Percentiles rank a stretch among this genome's conserved stretches.
Conservation (phyloP, 2,113 vertebrate species). For the Nestor notabilis region DNA sequence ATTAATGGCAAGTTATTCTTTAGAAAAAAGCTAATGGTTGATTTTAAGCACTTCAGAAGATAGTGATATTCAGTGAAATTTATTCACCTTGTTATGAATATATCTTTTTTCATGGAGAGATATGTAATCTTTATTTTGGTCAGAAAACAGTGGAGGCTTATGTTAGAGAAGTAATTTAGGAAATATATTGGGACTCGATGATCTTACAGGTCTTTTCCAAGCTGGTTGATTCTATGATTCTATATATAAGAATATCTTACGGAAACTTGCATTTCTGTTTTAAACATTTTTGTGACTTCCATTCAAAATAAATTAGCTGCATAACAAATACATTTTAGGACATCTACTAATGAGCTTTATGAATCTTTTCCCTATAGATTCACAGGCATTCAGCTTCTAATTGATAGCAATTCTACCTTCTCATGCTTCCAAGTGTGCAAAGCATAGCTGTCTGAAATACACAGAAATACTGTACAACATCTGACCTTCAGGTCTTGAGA, state of each 20-base stretch:
- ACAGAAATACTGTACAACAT: not conserved
- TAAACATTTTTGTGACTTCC: not conserved
- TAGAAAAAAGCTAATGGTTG: not conserved
- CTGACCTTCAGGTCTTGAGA: not conserved
- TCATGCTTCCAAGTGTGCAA: not conserved
- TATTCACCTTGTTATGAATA: not conserved
- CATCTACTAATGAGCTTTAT: not conserved
- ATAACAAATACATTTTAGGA: not conserved
- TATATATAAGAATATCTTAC: not conserved
- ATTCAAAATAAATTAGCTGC: not conserved
- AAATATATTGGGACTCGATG: not conserved
- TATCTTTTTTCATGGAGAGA: not conserved
- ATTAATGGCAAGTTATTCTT: not conserved
- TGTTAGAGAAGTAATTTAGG: not conserved
- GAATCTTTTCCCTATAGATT: not conserved
- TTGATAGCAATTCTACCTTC: not conserved
- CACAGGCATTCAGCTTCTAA: accelerated
- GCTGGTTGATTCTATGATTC: no score
- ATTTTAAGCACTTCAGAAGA: not conserved
- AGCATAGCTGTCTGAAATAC: not conserved
- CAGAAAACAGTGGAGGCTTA: not conserved
- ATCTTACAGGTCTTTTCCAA: no score
- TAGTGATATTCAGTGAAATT: not conserved
- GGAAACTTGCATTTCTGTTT: not conserved
- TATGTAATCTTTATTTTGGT: not conserved